Evolutionary conservation across 2,888 invertebrate genomes (phyloP), one percentile per base, ranked within the genome.

Genomic region (Tetheella fluctuosa): DNA sequence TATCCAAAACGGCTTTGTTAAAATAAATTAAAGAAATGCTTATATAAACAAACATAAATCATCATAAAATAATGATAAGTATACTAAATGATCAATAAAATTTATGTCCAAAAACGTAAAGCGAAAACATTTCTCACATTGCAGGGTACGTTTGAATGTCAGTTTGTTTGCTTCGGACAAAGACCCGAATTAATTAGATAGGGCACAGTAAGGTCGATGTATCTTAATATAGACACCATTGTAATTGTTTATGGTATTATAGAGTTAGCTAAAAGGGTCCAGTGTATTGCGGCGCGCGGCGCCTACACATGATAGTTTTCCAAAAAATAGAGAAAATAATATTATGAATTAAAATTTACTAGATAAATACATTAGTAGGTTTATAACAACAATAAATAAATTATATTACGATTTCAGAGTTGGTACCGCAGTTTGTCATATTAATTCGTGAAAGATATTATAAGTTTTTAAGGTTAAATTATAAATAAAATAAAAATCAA

Each of bases 81-180:
- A 30, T 10, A 37, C 17, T 10, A 34, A 34, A 54, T 20, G 34
- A 54, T 12, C 8, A 54, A 63, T 61, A 67, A 69, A 70, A 55
- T 69, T 70, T 71, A 65, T 73, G 65, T 60, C 57, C 61, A 81
- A 81, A 88, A 85, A 88, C 86, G 84, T 80, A 82, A 84, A 86
- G 77, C 73, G 85, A 83, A 83, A 88, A 85, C 81, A 81, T 86
- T 89, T 90, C 87, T 84, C 84, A 79, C 73, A 77, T 81, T 77
- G 78, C 74, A 76, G 69, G 74, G 88, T 80, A 73, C 90, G 72
- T 89, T 90, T 91, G 88, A 91, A 91, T 88, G 91, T 90, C 91
- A 90, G 79, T 77, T 54, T 77, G 82, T 81, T 77, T 80, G 78
- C 61, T 59, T 63, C 79, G 88, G 89, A 59, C 90, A 86, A 90